Evolutionary conservation across 2,113 vertebrate species (phyloP), one percentile per base, ranked within the genome.

Genomic region (Coregonus clupeaformis): DNA sequence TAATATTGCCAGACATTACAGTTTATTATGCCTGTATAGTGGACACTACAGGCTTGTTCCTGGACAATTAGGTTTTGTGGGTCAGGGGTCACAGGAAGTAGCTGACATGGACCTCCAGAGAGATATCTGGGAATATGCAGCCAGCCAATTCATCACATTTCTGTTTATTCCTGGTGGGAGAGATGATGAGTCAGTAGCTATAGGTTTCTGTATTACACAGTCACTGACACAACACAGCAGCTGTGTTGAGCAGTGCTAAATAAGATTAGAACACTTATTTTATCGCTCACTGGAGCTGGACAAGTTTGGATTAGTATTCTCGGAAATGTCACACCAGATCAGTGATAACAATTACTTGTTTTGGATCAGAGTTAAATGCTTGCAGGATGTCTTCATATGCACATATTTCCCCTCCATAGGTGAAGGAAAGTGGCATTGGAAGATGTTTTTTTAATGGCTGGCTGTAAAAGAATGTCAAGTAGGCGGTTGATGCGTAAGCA

Each of bases 51-150:
- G 22, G 24, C 25, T 14, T 65, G 27, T 22, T 20, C n/a, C 32
- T 68, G 67, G 36, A 47, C 67, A 36, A 29, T 68, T 42, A 32
- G 30, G 82, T 82, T 72, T 75, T 69, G 30, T 77, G 79, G 85
- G 81, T 82, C 83, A 75, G 77, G 79, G 85, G 81, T 82, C 82
- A 76, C 79, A 81, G 74, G 74, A 87, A 89, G 72, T 76, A 80
- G 87, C 89, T 90, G 89, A 92, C 82, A 83, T 0, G 25, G 78
- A 72, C 77, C 87, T 80, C 82, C 55, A 69, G 84, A 83, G 87
- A 88, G 86, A 83, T 84, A 77, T 73, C 73, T 73, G 36, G 72
- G 81, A 81, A 84, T 77, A 77, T 66, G 67, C 64, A n/a, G 80
- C 78, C 64, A 73, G 78, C 77, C 72, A 74, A 47, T 77, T 79